Conservation (phyloP, 2,888 invertebrate genomes). For the Plagodis pulveraria region DNA sequence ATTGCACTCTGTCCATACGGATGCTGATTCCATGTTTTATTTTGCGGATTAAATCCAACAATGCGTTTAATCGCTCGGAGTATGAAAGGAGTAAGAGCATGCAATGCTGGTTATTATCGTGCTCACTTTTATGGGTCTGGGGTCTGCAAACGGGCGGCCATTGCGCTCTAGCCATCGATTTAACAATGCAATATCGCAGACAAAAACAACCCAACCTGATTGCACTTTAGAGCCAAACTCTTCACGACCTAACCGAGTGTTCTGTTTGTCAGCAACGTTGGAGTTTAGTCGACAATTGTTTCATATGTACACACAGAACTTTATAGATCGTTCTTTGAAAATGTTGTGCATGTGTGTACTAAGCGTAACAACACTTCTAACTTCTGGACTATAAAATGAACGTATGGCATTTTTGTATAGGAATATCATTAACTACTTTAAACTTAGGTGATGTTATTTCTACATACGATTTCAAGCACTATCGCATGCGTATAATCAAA, state of each 20-base stretch:
- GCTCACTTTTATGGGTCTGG: constrained; percentile 69
- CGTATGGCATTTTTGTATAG: no score
- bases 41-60: constrained; percentile 55
- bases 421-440: no score
- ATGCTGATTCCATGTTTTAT: constrained; percentile 39
- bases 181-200: constrained; percentile 67
- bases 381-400: no score
- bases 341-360: no score
- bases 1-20: not conserved
- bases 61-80: constrained; percentile 52
- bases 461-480: no score
- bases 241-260: constrained; percentile 9
- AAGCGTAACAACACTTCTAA: no score
- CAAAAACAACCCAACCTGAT: constrained; percentile 66
- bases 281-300: constrained; percentile 11
- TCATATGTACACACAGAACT: not conserved
- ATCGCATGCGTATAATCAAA: no score
- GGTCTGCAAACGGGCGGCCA: constrained; percentile 61
- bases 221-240: constrained; percentile 50
- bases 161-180: constrained; percentile 68
- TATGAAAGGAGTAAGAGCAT: constrained; percentile 49
- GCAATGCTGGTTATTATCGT: constrained; percentile 61
- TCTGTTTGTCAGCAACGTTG: constrained; percentile 4
- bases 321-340: no score
- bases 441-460: no score